Percentiles rank a stretch among this genome's conserved stretches.
Conservation (phyloP, 2,113 vertebrate genomes). For the Chlamydotis undulata region DNA sequence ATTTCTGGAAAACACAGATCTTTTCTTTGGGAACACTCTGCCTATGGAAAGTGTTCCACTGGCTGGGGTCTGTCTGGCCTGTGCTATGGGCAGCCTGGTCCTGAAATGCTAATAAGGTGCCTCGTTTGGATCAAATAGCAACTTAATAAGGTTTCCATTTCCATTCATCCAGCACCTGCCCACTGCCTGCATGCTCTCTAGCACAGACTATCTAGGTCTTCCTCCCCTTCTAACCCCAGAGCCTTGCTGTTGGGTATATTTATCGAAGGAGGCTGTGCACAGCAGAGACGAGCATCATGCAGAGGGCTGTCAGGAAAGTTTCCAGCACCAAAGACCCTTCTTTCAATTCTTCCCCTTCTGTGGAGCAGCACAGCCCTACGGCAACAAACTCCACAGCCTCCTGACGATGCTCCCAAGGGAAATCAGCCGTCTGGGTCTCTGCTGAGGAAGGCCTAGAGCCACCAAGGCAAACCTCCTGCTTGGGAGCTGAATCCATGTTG, state of each 20-base stretch:
- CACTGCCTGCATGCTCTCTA: background rate
- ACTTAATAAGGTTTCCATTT: background rate
- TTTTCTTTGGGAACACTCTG: background rate
- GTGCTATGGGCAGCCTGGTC: background rate
- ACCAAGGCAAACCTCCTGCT: background rate
- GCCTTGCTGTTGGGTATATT: background rate
- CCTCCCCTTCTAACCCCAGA: background rate
- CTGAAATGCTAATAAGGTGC: background rate
- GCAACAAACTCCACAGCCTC: background rate
- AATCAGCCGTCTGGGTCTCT: background rate
- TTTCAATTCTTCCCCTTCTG: background rate
- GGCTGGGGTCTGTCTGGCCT: background rate
- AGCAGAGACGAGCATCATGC: background rate
- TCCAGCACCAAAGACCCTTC: background rate
- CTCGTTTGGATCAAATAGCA: background rate
- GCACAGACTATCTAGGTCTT: background rate
- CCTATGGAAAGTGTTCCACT: background rate
- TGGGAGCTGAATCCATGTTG: rapidly evolving
- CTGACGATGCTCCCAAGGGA: rapidly evolving
- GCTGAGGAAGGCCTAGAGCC: background rate
- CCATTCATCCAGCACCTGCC: background rate
- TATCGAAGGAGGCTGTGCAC: background rate
- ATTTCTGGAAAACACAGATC: background rate
- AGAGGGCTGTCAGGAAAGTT: background rate
- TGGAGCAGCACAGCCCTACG: background rate